Conservation (phyloP, 1,140 invertebrate genomes). For the Cyphomyrmex costatus region DNA sequence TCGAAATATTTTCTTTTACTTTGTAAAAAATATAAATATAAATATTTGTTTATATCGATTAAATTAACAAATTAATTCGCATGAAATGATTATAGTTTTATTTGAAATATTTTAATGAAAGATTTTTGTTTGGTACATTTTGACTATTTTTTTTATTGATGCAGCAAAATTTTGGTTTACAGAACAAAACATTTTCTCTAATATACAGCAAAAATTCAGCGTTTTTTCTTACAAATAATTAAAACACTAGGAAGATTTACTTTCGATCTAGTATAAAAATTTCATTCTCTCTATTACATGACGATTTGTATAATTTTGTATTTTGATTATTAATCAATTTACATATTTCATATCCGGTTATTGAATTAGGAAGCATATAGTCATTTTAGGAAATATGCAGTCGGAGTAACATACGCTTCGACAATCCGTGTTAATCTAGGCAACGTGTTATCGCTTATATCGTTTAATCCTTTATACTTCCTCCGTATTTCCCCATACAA, state of each 20-base stretch:
- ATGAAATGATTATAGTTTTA: too few species aligned
- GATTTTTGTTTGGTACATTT: too few species aligned
- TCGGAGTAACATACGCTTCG: background rate
- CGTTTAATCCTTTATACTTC: conserved; percentile 30
- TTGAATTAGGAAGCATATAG: background rate
- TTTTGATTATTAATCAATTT: background rate
- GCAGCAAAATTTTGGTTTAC: too few species aligned
- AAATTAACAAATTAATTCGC: too few species aligned
- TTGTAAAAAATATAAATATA: too few species aligned
- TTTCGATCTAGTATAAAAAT: background rate
- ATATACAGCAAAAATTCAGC: too few species aligned
- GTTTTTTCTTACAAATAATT: background rate
- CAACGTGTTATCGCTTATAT: background rate
- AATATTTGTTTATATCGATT: too few species aligned
- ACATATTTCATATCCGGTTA: background rate
- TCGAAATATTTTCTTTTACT: too few species aligned
- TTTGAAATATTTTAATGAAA: too few species aligned
- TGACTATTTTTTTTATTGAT: too few species aligned
- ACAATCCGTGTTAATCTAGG: conserved; percentile 29
- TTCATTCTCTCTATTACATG: background rate
- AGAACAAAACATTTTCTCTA: too few species aligned
- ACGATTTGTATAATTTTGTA: background rate
- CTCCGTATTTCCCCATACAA: conserved; percentile 24
- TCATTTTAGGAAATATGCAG: conserved; percentile 3
- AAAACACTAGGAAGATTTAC: background rate